phyloP scores from a whole-genome alignment of 2,888 invertebrate genomes.

The Luperina nickerlii region DNA sequence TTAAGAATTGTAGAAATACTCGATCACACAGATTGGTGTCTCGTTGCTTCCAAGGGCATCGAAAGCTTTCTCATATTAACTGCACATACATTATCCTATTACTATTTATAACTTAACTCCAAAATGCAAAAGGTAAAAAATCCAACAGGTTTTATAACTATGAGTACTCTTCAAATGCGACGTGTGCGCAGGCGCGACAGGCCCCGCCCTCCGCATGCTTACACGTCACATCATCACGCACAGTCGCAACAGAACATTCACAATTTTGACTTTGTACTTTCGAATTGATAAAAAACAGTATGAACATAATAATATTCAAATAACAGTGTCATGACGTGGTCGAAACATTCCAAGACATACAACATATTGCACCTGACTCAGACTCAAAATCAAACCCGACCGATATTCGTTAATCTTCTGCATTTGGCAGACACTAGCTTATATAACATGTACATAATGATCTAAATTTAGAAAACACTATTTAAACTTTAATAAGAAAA shows the following conservation, averaged over 20 bases:
- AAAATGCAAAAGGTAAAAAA: constrained; percentile 84
- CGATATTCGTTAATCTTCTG: constrained; percentile 74
- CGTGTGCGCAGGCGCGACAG: constrained; percentile 43
- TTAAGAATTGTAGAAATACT: constrained; percentile 80
- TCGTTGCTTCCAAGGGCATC: constrained; percentile 74
- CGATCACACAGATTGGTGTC: constrained; percentile 85
- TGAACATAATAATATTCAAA: constrained; percentile 65
- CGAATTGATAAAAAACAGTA: constrained; percentile 68
- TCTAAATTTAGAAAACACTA: constrained; percentile 82
- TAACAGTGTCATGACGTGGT: constrained; percentile 46
- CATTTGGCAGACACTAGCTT: constrained; percentile 78
- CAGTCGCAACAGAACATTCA: constrained; percentile 67
- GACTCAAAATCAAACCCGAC: constrained; percentile 78
- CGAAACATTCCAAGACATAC: constrained; percentile 71
- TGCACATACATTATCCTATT: constrained; percentile 75
- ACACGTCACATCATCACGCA: constrained; percentile 59
- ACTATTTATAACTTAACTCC: constrained; percentile 78
- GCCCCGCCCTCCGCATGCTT: constrained; percentile 2
- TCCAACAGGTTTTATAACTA: constrained; percentile 74
- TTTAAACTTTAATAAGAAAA: constrained; percentile 78
- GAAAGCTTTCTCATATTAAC: constrained; percentile 72
- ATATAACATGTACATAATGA: constrained; percentile 79
- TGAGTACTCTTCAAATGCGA: constrained; percentile 74
- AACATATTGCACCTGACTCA: constrained; percentile 83
- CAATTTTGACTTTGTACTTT: constrained; percentile 76